phyloP scores from a whole-genome alignment of 2,113 vertebrate genomes.

The Pholis gunnellus region DNA sequence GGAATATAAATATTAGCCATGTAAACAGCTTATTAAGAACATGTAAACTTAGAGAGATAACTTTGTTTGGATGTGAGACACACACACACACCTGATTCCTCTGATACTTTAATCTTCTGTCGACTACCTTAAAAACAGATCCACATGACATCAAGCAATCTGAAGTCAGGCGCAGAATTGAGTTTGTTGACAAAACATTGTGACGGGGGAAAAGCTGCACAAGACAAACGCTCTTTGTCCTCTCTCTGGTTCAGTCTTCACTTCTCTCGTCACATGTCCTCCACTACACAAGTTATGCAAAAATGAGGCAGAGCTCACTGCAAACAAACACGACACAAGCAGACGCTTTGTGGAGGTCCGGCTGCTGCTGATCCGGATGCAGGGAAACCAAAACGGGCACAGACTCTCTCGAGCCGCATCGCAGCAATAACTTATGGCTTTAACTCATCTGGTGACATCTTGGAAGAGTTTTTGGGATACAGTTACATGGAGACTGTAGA shows the following conservation, averaged over 20 bases:
- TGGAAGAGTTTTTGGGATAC: neutral
- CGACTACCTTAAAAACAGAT: conserved; percentile 43
- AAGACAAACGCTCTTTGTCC: conserved; percentile 77
- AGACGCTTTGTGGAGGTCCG: conserved; percentile 77
- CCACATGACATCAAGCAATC: conserved; percentile 72
- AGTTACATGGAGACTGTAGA: neutral
- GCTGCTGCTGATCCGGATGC: conserved; percentile 41
- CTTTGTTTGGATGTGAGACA: neutral
- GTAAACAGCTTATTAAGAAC: too few species aligned
- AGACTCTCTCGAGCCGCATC: conserved; percentile 24
- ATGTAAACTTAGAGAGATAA: too few species aligned
- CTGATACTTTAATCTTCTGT: neutral
- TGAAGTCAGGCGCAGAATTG: conserved; percentile 70
- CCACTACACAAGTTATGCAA: conserved; percentile 84
- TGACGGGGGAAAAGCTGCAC: conserved; percentile 46
- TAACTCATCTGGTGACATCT: neutral
- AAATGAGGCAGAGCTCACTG: conserved; percentile 77
- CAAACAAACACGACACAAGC: conserved; percentile 84
- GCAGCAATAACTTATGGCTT: neutral
- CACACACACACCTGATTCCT: neutral
- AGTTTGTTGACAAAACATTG: conserved; percentile 78
- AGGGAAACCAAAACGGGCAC: conserved; percentile 8
- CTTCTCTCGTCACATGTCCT: conserved; percentile 81
- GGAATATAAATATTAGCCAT: too few species aligned
- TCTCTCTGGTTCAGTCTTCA: conserved; percentile 58